Evolutionary conservation across 2,797 vertebrate genomes (phyloP).

Genomic region (Spatula versicolor): DNA sequence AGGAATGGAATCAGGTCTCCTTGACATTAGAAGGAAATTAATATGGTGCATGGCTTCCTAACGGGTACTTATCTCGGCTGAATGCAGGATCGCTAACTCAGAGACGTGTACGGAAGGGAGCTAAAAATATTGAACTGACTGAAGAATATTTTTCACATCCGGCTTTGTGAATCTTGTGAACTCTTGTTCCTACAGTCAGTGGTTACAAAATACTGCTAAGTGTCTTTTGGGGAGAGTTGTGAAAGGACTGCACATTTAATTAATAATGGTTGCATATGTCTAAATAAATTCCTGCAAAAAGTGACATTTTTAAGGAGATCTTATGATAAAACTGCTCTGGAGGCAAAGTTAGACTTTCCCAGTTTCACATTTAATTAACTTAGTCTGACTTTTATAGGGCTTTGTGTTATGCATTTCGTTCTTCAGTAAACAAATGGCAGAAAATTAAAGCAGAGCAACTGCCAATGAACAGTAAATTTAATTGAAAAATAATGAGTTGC

Average conservation of each 20-base stretch:
- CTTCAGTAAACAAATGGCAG: slow-evolving; percentile 79
- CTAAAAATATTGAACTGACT: neutral
- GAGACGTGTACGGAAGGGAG: neutral
- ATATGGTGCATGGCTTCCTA: neutral
- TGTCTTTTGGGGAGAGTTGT: slow-evolving; percentile 19
- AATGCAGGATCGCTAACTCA: neutral
- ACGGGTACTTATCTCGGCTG: neutral
- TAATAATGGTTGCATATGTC: slow-evolving; percentile 64
- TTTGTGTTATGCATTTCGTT: slow-evolving; percentile 76
- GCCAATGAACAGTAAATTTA: slow-evolving; percentile 79
- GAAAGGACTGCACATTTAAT: slow-evolving; percentile 34
- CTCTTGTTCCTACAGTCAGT: neutral
- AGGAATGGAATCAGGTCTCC: neutral
- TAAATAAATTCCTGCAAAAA: slow-evolving; percentile 73
- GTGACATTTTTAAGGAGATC: slow-evolving; percentile 73
- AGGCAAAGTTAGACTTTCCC: slow-evolving; percentile 74
- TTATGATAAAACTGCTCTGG: slow-evolving; percentile 73
- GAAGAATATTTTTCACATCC: neutral
- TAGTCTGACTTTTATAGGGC: slow-evolving; percentile 78
- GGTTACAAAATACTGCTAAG: neutral
- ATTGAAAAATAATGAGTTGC: slow-evolving; percentile 83
- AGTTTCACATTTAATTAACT: slow-evolving; percentile 81
- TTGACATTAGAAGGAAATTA: neutral
- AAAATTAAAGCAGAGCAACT: slow-evolving; percentile 79
- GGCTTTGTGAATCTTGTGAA: neutral